Base-by-base conservation (phyloP, 2,888 invertebrate genomes). In the Catocala nupta region DNA sequence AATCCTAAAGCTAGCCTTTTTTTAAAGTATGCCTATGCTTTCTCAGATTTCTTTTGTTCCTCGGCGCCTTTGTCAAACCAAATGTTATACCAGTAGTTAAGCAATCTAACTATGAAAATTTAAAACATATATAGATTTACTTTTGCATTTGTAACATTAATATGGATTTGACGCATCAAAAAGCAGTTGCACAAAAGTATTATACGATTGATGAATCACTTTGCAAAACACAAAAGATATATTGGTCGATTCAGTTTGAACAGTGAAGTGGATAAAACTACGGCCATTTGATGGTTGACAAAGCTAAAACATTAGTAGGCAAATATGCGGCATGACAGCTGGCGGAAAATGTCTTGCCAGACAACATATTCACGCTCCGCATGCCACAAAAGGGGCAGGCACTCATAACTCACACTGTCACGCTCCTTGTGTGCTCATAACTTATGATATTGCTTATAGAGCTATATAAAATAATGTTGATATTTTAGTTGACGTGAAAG, bases 361-460 rank as follows among this genome's bases (percentile, higher is more conserved):
- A 51, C 36, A 39, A 39, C 54, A 49, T 44, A 55, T 65, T 61
- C 54, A 49, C 55, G 54, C n/a, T 43, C 48, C 50, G n/a, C 53
- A 55, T 54, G 12, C 45, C 61, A 57, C 63, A 63, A 65, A 73
- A 55, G 54, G 48, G 52, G 52, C 36, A 52, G 49, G 50, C 39
- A 53, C 45, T 68, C 56, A 72, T 73, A 75, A 62, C 59, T 71
- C 61, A 65, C 56, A n/a, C 57, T 69, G 65, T 75, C 69, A 61
- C 13, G 47, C 45, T 60, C 43, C 39, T 54, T 55, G 58, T 52
- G 55, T 49, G 44, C 55, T 71, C 53, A 55, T 68, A 65, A 61
- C 59, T 63, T 62, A 59, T 53, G 69, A 75, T 71, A 65, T 60
- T 58, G 50, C 72, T 55, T 25, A 25, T 12, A 49, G 33, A 42